These are phyloP conservation scores for Drosophila dives DNA, from an alignment of 2,888 invertebrate genomes.

Conservation along the genomic window DNA sequence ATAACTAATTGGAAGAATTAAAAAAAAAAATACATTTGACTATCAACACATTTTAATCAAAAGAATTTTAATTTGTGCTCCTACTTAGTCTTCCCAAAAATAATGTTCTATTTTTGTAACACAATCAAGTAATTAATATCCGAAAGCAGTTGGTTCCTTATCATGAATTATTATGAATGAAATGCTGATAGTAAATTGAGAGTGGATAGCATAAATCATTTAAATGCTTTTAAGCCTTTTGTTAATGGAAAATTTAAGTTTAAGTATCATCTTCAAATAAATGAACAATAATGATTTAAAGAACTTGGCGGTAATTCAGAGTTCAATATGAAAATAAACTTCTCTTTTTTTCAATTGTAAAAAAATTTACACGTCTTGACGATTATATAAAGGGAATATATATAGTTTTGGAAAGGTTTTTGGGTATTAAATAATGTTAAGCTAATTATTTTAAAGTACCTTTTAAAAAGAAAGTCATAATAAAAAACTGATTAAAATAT, in stretches of 20 bases:
- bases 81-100: not conserved
- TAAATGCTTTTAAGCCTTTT: not conserved
- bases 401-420: not conserved
- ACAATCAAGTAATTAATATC: not conserved
- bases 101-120: not conserved
- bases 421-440: not conserved
- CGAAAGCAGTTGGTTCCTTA: constrained; percentile 13
- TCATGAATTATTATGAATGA: constrained; percentile 39
- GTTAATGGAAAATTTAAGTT: not conserved
- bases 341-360: not conserved
- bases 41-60: constrained; percentile 4
- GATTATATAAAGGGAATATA: not conserved
- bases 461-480: not conserved
- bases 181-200: constrained; percentile 23
- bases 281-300: not conserved
- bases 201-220: constrained; percentile 13
- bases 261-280: not conserved
- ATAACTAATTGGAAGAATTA: not conserved
- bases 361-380: not conserved
- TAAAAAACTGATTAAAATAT: not conserved
- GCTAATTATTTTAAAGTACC: not conserved
- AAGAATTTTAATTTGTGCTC: not conserved
- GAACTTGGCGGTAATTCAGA: no score
- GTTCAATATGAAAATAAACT: not conserved
- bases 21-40: not conserved